Conservation (phyloP, 2,113 vertebrate species). For the Protomyctophum bolini region DNA sequence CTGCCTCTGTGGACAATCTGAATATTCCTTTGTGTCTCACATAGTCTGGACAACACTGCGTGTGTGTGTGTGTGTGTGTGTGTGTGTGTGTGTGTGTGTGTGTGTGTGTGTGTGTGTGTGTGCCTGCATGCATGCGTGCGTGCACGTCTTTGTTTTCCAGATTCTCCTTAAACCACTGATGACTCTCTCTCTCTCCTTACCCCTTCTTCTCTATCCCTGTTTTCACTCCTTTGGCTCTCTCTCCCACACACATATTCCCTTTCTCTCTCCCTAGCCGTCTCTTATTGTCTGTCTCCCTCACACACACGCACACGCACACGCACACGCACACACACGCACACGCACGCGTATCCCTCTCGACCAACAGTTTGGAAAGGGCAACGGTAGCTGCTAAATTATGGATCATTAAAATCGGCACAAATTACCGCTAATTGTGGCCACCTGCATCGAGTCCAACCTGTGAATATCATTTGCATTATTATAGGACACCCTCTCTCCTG, state of each 20-base stretch:
- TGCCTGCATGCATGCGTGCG: constrained; percentile 4
- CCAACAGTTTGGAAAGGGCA: constrained; percentile 57
- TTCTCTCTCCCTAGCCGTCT: background rate
- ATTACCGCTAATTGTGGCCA: constrained; percentile 85
- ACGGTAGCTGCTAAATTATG: constrained; percentile 78
- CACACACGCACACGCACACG: background rate
- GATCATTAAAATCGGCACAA: constrained; percentile 82
- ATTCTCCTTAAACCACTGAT: background rate
- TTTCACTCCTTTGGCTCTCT: too few species aligned
- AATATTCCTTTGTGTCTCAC: constrained; percentile 39
- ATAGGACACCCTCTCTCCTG: constrained; percentile 44
- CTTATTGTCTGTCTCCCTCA: background rate
- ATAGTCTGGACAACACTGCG: background rate
- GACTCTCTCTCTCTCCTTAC: background rate
- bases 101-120: constrained; percentile 1
- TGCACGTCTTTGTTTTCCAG: background rate
- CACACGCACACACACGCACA: background rate
- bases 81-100: constrained; percentile 2
- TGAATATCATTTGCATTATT: constrained; percentile 80
- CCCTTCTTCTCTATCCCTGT: background rate
- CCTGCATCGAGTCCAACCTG: constrained; percentile 83
- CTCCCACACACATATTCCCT: background rate
- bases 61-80: constrained; percentile 5
- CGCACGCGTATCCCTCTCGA: constrained; percentile 33
- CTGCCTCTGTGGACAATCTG: too few species aligned